Conservation (phyloP, 1,140 invertebrate genomes). For the Plectus sambesii region DNA sequence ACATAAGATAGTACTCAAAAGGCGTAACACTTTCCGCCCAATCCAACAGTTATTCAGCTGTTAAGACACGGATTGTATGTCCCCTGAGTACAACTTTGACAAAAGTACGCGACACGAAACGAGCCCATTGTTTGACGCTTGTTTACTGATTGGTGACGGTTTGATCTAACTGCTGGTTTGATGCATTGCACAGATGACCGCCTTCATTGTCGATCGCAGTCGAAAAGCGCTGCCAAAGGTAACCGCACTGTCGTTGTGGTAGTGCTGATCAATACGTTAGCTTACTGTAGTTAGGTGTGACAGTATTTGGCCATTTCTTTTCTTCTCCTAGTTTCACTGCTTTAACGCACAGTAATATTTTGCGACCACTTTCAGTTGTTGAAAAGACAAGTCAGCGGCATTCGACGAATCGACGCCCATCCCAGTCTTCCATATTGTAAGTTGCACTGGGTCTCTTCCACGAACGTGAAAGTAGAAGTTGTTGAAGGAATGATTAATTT, state of each 20-base stretch:
- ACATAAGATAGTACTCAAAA: no score
- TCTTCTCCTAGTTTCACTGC: constrained; percentile 17
- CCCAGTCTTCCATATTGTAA: constrained; percentile 83
- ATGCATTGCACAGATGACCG: constrained; percentile 35
- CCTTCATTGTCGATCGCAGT: constrained; percentile 44
- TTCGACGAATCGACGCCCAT: constrained; percentile 86
- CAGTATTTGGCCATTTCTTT: constrained; percentile 19
- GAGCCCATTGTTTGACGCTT: no score
- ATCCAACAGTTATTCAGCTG: no score
- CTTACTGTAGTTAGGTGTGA: constrained; percentile 6
- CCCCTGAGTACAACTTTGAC: no score
- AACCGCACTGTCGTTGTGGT: constrained; percentile 20
- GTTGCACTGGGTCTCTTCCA: no score
- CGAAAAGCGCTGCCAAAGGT: constrained; percentile 38
- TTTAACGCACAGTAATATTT: constrained; percentile 19
- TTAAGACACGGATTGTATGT: no score
- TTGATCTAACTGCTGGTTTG: no score
- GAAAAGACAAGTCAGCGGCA: constrained; percentile 66
- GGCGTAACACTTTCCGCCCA: no score
- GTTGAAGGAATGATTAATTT: constrained; percentile 8
- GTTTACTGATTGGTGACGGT: no score
- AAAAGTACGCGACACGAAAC: no score
- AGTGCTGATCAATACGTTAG: background rate
- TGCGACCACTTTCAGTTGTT: constrained; percentile 53
- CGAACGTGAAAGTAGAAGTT: no score